Evolutionary conservation across 2,797 vertebrate species (phyloP).

Genomic region (Moxostoma hubbsi): DNA sequence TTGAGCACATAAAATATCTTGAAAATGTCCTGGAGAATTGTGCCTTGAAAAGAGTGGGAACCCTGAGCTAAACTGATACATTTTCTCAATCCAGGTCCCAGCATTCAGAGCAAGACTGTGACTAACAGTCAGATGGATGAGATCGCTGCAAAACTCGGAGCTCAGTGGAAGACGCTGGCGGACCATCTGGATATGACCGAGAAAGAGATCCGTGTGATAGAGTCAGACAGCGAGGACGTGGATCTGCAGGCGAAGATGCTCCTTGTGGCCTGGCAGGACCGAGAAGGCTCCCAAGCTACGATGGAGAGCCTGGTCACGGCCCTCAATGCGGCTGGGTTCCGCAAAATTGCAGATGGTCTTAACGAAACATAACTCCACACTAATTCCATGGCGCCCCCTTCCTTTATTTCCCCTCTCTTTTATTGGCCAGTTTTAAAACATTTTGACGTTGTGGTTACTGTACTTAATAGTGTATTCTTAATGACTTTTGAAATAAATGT

Average conservation of each 20-base stretch:
- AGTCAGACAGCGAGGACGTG: conserved; percentile 90
- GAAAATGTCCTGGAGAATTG: too few relatives aligned
- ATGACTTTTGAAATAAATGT: conserved; percentile 53
- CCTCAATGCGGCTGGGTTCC: conserved; percentile 83
- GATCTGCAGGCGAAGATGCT: conserved; percentile 95
- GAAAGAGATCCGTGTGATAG: conserved; percentile 88
- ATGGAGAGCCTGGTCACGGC: conserved; percentile 85
- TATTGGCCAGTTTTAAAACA: not conserved
- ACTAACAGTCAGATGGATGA: conserved; percentile 91
- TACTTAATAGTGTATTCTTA: not conserved
- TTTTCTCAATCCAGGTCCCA: conserved; percentile 80
- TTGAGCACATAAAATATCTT: too few relatives aligned
- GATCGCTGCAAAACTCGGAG: conserved; percentile 86
- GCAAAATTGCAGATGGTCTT: conserved; percentile 84
- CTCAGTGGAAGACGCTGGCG: conserved; percentile 89
- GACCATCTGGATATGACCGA: conserved; percentile 93
- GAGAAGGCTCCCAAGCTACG: conserved; percentile 88
- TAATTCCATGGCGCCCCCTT: not conserved
- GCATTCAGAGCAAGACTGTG: conserved; percentile 88
- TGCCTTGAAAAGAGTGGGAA: too few relatives aligned
- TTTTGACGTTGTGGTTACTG: not conserved
- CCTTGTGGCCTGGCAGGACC: conserved; percentile 95
- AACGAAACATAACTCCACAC: conserved; percentile 69
- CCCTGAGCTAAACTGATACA: too few relatives aligned
- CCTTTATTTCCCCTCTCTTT: not conserved